A percentile compares a stretch with the other conserved stretches of the same genome.
Evolutionary conservation across 2,888 invertebrate genomes (phyloP).

Genomic region (Mechanitis mazaeus): DNA sequence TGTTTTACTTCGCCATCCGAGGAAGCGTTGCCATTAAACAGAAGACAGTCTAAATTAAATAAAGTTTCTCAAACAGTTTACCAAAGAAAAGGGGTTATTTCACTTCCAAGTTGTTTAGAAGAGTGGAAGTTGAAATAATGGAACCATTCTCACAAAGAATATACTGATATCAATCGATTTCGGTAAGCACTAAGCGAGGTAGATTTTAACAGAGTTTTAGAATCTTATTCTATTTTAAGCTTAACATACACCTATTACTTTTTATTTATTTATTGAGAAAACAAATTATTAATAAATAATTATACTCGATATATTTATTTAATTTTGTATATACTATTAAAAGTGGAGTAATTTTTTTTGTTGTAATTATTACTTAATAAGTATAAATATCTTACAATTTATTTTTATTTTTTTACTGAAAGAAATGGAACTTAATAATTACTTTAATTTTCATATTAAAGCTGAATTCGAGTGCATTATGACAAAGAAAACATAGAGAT

Average conservation of each 20-base stretch:
- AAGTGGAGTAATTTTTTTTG: too few relatives aligned
- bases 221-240: too few relatives aligned
- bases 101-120: constrained; percentile 14
- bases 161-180: background rate
- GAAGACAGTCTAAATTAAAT: constrained; percentile 8
- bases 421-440: too few relatives aligned
- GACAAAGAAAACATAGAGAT: too few relatives aligned
- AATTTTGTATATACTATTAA: background rate
- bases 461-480: too few relatives aligned
- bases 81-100: constrained; percentile 14
- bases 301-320: background rate
- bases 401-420: too few relatives aligned
- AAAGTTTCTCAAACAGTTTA: constrained; percentile 16
- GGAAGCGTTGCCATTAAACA: constrained; percentile 7
- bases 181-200: background rate
- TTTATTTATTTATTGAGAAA: too few relatives aligned
- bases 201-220: background rate
- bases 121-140: constrained; percentile 16
- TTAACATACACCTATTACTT: background rate
- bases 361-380: too few relatives aligned
- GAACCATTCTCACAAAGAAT: constrained; percentile 12
- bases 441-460: too few relatives aligned
- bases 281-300: too few relatives aligned
- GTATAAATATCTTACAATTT: too few relatives aligned
- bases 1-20: constrained; percentile 1